Evolutionary conservation across 1,140 invertebrate species (phyloP), one percentile per base, ranked within the genome.

Genomic region (Thaumatotibia leucotreta): DNA sequence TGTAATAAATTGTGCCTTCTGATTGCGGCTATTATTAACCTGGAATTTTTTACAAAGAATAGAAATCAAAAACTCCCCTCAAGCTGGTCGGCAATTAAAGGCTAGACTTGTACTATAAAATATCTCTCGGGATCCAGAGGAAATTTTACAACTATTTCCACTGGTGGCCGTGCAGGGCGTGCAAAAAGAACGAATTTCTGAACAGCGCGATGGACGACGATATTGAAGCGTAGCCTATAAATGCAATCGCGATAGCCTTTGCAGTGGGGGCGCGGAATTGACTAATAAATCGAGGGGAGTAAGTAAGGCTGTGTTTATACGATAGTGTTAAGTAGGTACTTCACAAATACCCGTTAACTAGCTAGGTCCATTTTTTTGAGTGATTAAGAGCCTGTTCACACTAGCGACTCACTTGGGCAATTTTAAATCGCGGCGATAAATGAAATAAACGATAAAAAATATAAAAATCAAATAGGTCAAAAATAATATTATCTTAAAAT

Each of bases 41-140:
- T 61, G 75, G 76, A 70, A 72, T 77, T 73, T n/a, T 75, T 67
- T 69, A 58, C n/a, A 67, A 80, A 82, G 75, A 83, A 80, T 69
- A 77, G 70, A 82, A 80, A 85, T 74, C 78, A 73, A 74, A 70
- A 45, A 35, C 63, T 65, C 50, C 68, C 62, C 67, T 63, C 63
- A 63, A 20, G 32, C 52, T 2, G 2, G 5, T 9, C 9, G 45
- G 76, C 77, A 80, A 77, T 82, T 83, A 82, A 80, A 70, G 68
- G 67, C 64, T 27, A n/a, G 8, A 27, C 24, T 27, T 58, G n/a
- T 27, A 58, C 52, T 24, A 58, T 58, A 58, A 58, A 58, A 58
- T 58, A 58, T 24, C 52, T 29, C 23, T 24, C n/a, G 14, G 9
- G 23, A 17, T 58, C 52, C 39, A 1, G n/a, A 14, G 23, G 3